Conservation (phyloP, 2,888 invertebrate species). For the Beris chalybata region DNA sequence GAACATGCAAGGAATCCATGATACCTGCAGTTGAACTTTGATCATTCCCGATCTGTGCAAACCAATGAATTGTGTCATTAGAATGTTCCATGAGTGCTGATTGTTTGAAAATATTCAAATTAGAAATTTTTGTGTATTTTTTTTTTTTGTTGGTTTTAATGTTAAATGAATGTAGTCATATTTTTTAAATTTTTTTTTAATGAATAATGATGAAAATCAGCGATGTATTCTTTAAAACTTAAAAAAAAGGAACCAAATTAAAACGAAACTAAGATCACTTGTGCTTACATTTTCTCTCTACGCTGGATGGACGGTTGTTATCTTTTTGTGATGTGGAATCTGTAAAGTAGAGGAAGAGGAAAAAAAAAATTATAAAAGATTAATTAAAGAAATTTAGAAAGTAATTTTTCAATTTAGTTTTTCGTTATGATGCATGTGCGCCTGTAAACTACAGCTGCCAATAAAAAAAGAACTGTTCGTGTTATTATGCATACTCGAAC, state of each 20-base stretch:
- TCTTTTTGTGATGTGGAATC: conserved; percentile 50
- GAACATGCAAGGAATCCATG: conserved; percentile 11
- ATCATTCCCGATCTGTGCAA: conserved; percentile 56
- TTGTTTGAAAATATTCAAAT: conserved; percentile 30
- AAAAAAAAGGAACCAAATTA: too few species aligned
- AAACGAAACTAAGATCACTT: neutral
- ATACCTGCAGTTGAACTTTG: conserved; percentile 49
- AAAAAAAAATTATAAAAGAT: conserved; percentile 13
- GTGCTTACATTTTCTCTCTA: conserved; percentile 52
- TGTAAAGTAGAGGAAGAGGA: conserved; percentile 39
- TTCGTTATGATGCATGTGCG: too few species aligned
- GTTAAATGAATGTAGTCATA: too few species aligned
- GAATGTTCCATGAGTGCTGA: conserved; percentile 41
- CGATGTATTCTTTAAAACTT: neutral
- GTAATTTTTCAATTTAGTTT: conserved; percentile 1
- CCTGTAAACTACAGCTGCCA: neutral
- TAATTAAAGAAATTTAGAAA: conserved; percentile 20
- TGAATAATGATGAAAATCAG: neutral
- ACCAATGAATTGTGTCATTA: conserved; percentile 53
- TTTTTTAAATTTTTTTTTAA: neutral
- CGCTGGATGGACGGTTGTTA: conserved; percentile 55
- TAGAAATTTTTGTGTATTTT: neutral
- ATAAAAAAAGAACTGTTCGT: neutral
- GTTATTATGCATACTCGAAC: conserved; percentile 2
- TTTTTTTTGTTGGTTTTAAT: neutral